Base-by-base conservation (phyloP, 2,113 vertebrate species). In the Himantopus leucocephalus region DNA sequence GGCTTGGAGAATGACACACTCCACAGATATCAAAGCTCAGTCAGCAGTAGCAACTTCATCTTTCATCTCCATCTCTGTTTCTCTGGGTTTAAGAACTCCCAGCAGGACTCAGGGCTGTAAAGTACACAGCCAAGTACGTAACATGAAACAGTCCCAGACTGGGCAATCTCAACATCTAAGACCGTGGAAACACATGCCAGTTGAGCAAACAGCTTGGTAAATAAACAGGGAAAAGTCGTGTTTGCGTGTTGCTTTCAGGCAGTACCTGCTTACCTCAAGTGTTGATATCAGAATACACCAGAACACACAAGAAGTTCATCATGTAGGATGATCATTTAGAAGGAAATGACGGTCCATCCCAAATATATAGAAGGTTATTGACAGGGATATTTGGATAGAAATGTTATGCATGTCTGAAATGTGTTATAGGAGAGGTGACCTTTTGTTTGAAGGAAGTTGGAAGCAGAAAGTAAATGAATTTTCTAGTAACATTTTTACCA, bases 131-230 rank as follows among this genome's bases (percentile, higher is more conserved):
- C 34, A 66, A 66, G 9, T 32, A 41, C 77, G 14, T 45, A 67
- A n/a, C 11, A 37, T 12, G 4, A 47, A 87, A 50, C 12, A 55
- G 13, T 34, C 35, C 14, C n/a, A 87, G 32, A 6, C 19, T 55
- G 3, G 1, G 23, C n/a, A 66, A 83, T 5, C 17, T 75, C 2
- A 0, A 12, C n/a, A 2, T n/a, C 45, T 58, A 74, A 67, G 52
- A 29, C 14, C 27, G 43, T 8, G 37, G n/a, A 66, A 75, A 86
- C 19, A 73, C 4, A 14, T 8, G 4, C 6, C 30, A 24, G 34
- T 9, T 53, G n/a, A 68, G 58, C 8, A 62, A 93, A 87, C 22
- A 55, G 2, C 8, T 62, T 85, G 30, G 19, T 53, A 71, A 48
- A 5, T 58, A 53, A 64, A 66, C 1, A 3, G 29, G 39, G 34